Percentiles rank a stretch among this genome's conserved stretches.
Conservation (phyloP, 2,888 invertebrate species). For the Drosophila borealis region DNA sequence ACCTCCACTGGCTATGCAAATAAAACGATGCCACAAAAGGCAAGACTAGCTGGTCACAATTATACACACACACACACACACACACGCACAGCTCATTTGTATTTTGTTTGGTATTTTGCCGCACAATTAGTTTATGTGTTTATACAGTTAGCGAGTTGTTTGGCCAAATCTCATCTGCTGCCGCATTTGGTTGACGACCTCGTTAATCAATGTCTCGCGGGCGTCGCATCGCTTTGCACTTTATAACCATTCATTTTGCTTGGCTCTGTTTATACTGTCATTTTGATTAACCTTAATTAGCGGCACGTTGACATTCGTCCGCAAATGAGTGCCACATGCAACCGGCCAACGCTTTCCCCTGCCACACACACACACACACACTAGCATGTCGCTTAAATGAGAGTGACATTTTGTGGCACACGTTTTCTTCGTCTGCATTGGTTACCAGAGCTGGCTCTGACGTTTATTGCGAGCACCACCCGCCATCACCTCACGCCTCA, state of each 20-base stretch:
- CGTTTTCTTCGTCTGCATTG: conserved; percentile 53
- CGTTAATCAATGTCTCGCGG: conserved; percentile 59
- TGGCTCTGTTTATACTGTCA: conserved; percentile 39
- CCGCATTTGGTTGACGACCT: conserved; percentile 61
- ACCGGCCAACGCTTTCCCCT: conserved; percentile 30
- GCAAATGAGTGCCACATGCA: conserved; percentile 56
- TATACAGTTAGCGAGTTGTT: conserved; percentile 31
- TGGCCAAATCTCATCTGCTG: conserved; percentile 39
- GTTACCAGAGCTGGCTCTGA: conserved; percentile 28
- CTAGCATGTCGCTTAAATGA: conserved; percentile 57
- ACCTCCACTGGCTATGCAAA: conserved; percentile 45
- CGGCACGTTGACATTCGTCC: conserved; percentile 70
- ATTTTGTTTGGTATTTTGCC: conserved; percentile 34
- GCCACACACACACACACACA: conserved; percentile 16
- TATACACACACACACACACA: neutral
- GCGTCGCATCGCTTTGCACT: conserved; percentile 43
- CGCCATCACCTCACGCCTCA: neutral
- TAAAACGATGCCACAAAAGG: conserved; percentile 33
- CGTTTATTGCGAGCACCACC: conserved; percentile 36
- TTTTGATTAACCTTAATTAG: conserved; percentile 80
- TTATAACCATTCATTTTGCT: conserved; percentile 49
- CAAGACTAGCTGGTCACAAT: conserved; percentile 32
- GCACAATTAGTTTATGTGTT: conserved; percentile 49
- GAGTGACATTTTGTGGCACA: conserved; percentile 76
- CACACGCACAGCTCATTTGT: neutral